Evolutionary conservation across 2,888 invertebrate species (phyloP).

Genomic region (Tipula lateralis): DNA sequence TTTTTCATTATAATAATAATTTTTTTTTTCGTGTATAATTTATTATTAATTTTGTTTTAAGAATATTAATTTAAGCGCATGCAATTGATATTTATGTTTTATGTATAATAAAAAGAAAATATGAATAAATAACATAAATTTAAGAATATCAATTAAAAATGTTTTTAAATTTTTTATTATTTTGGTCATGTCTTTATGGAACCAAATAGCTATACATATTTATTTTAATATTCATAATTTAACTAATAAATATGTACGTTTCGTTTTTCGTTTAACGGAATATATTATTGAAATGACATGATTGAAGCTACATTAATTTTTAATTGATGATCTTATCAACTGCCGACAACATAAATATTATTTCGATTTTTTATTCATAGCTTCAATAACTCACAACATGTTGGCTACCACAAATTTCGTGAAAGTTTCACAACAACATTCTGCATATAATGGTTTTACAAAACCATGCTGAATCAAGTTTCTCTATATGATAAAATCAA

Average conservation of each 20-base stretch:
- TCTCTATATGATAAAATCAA: no score
- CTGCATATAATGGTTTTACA: no score
- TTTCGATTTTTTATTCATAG: no score
- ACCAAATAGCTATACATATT: not conserved
- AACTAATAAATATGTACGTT: not conserved
- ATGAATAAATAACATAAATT: not conserved
- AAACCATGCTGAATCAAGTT: no score
- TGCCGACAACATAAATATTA: no score
- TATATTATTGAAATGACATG: not conserved
- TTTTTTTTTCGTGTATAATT: not conserved
- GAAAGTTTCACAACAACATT: no score
- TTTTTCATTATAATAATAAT: not conserved
- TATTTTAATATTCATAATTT: not conserved
- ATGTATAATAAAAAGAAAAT: not conserved
- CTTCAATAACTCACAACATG: no score
- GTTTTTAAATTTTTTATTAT: not conserved
- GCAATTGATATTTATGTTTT: slow-evolving; percentile 19
- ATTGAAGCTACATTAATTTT: not conserved
- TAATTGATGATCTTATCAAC: not conserved
- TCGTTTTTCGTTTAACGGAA: not conserved
- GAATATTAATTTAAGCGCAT: slow-evolving; percentile 1
- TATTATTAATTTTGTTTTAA: not conserved
- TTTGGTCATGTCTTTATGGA: not conserved
- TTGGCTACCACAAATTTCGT: no score
- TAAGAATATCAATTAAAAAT: not conserved